Evolutionary conservation across 2,888 invertebrate genomes (phyloP), one percentile per base, ranked within the genome.

Genomic region (Tricholauxania praeusta): DNA sequence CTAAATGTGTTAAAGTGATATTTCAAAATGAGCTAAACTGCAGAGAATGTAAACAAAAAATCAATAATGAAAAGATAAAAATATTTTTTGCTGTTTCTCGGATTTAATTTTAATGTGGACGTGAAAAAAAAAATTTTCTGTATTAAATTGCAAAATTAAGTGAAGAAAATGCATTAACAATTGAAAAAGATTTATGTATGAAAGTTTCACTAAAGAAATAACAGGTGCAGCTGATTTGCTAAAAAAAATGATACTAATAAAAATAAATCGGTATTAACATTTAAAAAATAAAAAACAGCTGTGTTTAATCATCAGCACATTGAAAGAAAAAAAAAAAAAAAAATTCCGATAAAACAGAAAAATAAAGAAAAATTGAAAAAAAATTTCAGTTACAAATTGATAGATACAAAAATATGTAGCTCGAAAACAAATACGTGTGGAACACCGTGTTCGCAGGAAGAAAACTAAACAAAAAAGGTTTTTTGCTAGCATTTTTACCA

Each of bases 251-350:
- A 15, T 48, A 47, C 17, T n/a, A 47, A 12, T 63, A n/a, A 39
- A 48, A 47, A 47, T 17, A 47, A 19, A 17, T 14, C 32, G n/a
- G 19, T 10, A 63, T 47, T 17, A 47, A 47, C 39, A 19, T 12
- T 63, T 3, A 48, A 47, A 62, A 48, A 47, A 15, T 48, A 28
- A 59, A 63, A 63, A 63, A 63, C 63, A 63, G 63, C 63, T 63
- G 63, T 63, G n/a, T 63, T 63, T 47, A 39, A n/a, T 63, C 63
- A 63, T 39, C 47, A 17, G 2, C 47, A 39, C 12, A 5, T 32
- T 17, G 4, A 64, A 64, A 48, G 49, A 49, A 22, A 32, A 12
- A 60, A 60, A 39, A 60, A 14, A n/a, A 1, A 14, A 39, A 47
- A 39, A 62, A 62, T 39, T 17, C 28, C 32, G 10, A 28, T 32